phyloP scores from a whole-genome alignment of 2,113 vertebrate species.

The Bostrychus sinensis region DNA sequence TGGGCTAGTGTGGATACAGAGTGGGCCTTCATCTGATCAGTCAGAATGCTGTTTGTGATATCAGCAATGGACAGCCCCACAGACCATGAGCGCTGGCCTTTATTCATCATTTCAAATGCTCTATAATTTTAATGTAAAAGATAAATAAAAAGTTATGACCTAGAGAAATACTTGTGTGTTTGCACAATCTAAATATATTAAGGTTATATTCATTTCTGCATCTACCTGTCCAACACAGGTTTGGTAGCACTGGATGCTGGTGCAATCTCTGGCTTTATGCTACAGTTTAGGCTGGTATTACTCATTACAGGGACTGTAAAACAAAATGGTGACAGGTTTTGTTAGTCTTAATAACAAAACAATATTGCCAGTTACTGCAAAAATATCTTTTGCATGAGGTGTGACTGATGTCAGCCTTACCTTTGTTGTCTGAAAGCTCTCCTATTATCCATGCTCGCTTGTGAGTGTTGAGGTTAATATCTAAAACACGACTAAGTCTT shows the following conservation, averaged over 20 bases:
- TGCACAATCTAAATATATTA: not conserved
- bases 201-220: not conserved
- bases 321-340: not conserved
- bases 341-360: not conserved
- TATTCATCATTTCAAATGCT: slow-evolving; percentile 87
- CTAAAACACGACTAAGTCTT: slow-evolving; percentile 85
- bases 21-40: slow-evolving; percentile 86
- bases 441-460: slow-evolving; percentile 90
- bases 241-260: slow-evolving; percentile 74
- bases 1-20: slow-evolving; percentile 90
- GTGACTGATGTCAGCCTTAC: slow-evolving; percentile 70
- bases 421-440: slow-evolving; percentile 92
- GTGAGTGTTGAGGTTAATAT: slow-evolving; percentile 78
- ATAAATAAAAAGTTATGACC: not conserved
- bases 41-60: slow-evolving; percentile 88
- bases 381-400: not conserved
- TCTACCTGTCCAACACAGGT: slow-evolving; percentile 86
- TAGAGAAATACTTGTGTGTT: no score
- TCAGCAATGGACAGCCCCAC: slow-evolving; percentile 92
- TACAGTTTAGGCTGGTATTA: slow-evolving; percentile 45
- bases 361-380: not conserved
- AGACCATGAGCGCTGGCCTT: slow-evolving; percentile 93
- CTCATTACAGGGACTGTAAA: slow-evolving; percentile 86
- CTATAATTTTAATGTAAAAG: slow-evolving; percentile 62
- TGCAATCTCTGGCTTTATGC: slow-evolving; percentile 58